Conservation (phyloP, 2,113 vertebrate species). For the Balaeniceps rex region DNA sequence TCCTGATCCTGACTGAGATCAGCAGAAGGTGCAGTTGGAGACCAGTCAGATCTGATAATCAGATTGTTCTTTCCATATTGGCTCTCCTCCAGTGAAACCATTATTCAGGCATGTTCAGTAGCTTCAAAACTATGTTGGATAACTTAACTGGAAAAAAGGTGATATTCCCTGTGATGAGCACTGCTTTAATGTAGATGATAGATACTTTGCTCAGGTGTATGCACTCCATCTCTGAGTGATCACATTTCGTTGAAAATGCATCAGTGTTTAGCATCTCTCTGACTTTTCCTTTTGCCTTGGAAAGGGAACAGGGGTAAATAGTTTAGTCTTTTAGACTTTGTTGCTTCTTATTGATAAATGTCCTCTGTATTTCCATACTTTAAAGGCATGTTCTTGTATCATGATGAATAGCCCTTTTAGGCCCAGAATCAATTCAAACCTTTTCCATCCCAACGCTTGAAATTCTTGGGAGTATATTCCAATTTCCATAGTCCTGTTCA, state of each 20-base stretch:
- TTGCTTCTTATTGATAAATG: background rate
- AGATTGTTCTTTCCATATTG: background rate
- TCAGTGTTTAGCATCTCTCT: background rate
- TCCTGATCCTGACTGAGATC: background rate
- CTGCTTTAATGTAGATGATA: background rate
- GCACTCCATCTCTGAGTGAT: background rate
- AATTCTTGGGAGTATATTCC: conserved; percentile 19
- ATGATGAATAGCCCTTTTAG: conserved; percentile 8
- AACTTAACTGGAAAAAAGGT: background rate
- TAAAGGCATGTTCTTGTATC: background rate
- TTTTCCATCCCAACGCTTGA: background rate
- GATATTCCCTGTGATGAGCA: background rate
- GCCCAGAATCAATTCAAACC: background rate
- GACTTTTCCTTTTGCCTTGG: background rate
- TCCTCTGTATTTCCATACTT: background rate
- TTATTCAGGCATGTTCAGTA: background rate
- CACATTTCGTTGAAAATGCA: background rate
- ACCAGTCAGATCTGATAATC: background rate
- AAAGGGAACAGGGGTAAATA: background rate
- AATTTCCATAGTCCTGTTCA: background rate
- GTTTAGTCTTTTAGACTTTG: background rate
- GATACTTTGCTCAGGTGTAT: background rate
- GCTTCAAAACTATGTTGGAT: background rate
- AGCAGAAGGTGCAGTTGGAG: background rate
- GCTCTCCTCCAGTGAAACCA: background rate